A percentile compares a stretch with the other conserved stretches of the same genome.
These are phyloP conservation scores for Papilio polyxenes DNA, from an alignment of 1,140 invertebrate genomes.

Conservation along the genomic window DNA sequence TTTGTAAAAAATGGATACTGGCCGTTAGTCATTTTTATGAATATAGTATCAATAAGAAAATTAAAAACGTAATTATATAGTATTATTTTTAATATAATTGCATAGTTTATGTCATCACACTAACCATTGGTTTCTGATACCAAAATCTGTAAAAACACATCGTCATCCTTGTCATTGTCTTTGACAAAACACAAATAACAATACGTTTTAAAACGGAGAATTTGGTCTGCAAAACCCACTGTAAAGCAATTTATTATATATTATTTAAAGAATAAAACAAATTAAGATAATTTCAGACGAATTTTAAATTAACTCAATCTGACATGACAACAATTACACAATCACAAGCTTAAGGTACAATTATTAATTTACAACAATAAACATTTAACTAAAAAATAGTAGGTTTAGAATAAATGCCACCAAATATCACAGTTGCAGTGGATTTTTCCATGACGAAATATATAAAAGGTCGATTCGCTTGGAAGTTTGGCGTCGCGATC, in stretches of 20 bases:
- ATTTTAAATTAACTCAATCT: slow-evolving; percentile 8
- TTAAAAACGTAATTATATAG: neutral
- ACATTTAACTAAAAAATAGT: slow-evolving; percentile 59
- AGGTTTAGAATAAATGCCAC: slow-evolving; percentile 79
- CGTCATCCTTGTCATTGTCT: too few relatives aligned
- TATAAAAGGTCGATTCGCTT: slow-evolving; percentile 82
- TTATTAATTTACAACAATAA: slow-evolving; percentile 11
- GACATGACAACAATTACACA: slow-evolving; percentile 8
- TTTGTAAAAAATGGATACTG: too few relatives aligned
- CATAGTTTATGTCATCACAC: neutral
- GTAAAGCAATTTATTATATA: neutral
- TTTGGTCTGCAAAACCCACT: too few relatives aligned
- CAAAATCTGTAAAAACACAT: too few relatives aligned
- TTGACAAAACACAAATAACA: too few relatives aligned
- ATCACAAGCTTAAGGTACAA: slow-evolving; percentile 4
- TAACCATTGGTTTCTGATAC: too few relatives aligned
- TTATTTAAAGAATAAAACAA: neutral
- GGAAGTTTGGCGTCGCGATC: slow-evolving; percentile 81
- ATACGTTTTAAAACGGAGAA: too few relatives aligned
- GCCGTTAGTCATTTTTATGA: too few relatives aligned
- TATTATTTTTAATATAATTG: slow-evolving; percentile 1
- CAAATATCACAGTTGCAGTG: slow-evolving; percentile 82
- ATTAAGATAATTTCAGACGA: neutral
- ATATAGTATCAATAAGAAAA: too few relatives aligned
- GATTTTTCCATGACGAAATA: slow-evolving; percentile 84